Conservation (phyloP, 2,888 invertebrate genomes). For the Polietes domitor region DNA sequence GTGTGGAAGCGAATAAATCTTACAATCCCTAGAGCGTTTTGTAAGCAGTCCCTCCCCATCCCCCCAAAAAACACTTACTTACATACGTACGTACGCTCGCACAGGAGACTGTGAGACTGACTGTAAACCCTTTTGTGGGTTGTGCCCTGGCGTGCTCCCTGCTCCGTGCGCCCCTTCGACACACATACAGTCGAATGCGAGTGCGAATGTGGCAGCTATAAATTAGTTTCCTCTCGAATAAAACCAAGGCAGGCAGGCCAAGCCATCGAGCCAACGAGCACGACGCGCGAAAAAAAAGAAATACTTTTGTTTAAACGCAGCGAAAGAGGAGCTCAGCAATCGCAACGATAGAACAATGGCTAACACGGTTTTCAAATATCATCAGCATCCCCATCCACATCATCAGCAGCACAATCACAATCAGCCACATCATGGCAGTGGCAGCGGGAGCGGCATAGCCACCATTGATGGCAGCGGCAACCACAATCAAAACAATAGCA, state of each 20-base stretch:
- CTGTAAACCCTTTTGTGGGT: conserved; percentile 10
- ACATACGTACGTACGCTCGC: background rate
- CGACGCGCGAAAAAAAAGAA: conserved; percentile 32
- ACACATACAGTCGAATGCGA: background rate
- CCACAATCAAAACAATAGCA: conserved; percentile 55
- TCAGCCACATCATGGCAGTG: conserved; percentile 21
- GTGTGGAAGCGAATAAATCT: conserved; percentile 37
- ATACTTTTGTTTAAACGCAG: conserved; percentile 22
- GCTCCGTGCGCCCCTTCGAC: background rate
- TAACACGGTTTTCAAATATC: conserved; percentile 57
- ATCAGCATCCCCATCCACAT: conserved; percentile 33
- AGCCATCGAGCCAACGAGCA: conserved; percentile 6
- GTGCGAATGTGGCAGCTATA: background rate
- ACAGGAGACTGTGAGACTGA: conserved; percentile 9
- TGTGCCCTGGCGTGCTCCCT: background rate
- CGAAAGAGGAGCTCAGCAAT: conserved; percentile 11
- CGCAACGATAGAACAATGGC: conserved; percentile 47
- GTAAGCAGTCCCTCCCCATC: background rate
- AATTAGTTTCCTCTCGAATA: conserved; percentile 15
- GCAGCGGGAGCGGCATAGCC: conserved; percentile 21
- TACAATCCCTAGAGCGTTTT: conserved; percentile 44
- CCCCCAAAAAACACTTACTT: background rate
- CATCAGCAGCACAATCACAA: conserved; percentile 22
- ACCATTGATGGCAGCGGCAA: conserved; percentile 9
- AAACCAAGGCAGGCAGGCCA: conserved; percentile 4